Evolutionary conservation across 2,113 vertebrate species (phyloP).

Genomic region (Antennarius striatus): DNA sequence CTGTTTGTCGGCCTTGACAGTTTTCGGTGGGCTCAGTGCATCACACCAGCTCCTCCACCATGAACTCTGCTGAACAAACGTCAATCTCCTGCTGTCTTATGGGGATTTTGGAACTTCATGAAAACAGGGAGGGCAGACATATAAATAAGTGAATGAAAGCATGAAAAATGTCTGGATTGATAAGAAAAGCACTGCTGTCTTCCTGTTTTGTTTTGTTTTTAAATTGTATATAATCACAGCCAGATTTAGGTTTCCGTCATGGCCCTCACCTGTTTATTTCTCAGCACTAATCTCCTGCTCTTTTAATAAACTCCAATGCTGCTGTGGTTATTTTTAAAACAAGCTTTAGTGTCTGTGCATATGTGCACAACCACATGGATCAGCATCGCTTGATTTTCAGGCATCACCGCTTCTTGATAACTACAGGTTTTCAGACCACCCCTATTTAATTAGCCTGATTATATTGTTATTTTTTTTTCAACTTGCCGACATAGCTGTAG

Average conservation of each 20-base stretch:
- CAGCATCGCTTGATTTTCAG: slow-evolving; percentile 63
- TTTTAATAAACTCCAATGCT: slow-evolving; percentile 30
- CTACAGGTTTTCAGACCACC: slow-evolving; percentile 66
- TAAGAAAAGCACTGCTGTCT: too few relatives aligned
- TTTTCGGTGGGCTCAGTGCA: slow-evolving; percentile 70
- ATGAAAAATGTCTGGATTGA: too few relatives aligned
- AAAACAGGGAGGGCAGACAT: slow-evolving; percentile 34
- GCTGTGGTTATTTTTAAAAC: slow-evolving; percentile 53
- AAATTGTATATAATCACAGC: too few relatives aligned
- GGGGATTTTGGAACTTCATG: slow-evolving; percentile 62
- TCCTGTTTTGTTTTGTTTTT: too few relatives aligned
- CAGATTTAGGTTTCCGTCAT: neutral
- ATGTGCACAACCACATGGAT: slow-evolving; percentile 58
- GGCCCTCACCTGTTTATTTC: slow-evolving; percentile 3
- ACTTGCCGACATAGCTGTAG: slow-evolving; percentile 66
- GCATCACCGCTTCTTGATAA: slow-evolving; percentile 66
- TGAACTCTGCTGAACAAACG: slow-evolving; percentile 73
- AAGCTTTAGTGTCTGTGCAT: slow-evolving; percentile 49
- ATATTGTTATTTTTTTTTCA: slow-evolving; percentile 69
- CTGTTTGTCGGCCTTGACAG: slow-evolving; percentile 76
- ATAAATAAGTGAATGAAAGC: slow-evolving; percentile 6
- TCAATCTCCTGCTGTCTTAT: slow-evolving; percentile 61
- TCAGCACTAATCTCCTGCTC: slow-evolving; percentile 4
- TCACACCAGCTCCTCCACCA: slow-evolving; percentile 62
- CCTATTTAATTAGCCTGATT: slow-evolving; percentile 78